phyloP scores from a whole-genome alignment of 2,113 vertebrate species.

The Sander lucioperca region DNA sequence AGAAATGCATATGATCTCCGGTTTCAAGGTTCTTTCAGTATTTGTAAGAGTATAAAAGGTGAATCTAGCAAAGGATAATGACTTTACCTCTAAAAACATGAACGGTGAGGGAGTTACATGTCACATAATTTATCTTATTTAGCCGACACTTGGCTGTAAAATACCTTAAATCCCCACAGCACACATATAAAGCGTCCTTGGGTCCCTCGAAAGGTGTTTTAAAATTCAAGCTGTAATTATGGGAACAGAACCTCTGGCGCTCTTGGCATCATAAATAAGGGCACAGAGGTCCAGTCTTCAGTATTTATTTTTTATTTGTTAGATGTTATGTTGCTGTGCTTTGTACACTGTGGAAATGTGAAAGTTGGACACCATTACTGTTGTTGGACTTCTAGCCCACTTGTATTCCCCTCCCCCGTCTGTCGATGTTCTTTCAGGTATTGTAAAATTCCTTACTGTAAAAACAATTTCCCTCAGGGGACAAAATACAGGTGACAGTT shows the following conservation, averaged over 20 bases:
- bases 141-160: not conserved
- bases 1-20: not conserved
- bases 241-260: not conserved
- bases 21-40: not conserved
- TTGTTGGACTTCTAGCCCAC: too few species aligned
- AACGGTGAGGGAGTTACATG: not conserved
- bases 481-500: not conserved
- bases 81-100: not conserved
- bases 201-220: not conserved
- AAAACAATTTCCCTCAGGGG: too few species aligned
- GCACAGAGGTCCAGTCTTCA: not conserved
- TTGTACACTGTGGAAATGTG: too few species aligned
- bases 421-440: too few species aligned
- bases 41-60: not conserved
- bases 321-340: too few species aligned
- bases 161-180: not conserved
- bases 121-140: not conserved
- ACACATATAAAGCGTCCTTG: not conserved
- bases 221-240: not conserved
- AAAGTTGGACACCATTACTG: too few species aligned
- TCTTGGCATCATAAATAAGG: not conserved
- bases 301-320: too few species aligned
- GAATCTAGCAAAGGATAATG: not conserved
- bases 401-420: too few species aligned
- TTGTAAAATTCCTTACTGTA: too few species aligned